Evolutionary conservation across 2,888 invertebrate species (phyloP), one percentile per base, ranked within the genome.

Genomic region (Mantis religiosa): DNA sequence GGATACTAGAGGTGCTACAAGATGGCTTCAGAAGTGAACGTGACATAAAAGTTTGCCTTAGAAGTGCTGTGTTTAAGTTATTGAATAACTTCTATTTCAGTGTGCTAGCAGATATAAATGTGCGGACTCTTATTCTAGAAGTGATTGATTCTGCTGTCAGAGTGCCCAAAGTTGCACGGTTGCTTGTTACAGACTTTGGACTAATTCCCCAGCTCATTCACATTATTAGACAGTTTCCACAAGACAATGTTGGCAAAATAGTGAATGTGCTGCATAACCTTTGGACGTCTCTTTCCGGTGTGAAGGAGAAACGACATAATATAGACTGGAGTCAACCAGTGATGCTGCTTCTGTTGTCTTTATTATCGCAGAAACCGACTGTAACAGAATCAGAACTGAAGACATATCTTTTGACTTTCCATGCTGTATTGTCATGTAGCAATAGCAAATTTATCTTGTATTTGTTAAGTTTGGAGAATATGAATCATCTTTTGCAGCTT

Each of bases 1-100:
- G 98, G 96, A 96, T 98, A 81, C 93, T 98, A 15, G 95, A 96
- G 91, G 93, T 98, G 14, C 94, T 98, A 71, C 93, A 94, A 27
- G 96, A 97, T 91, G 98, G 98, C 2, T 94, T 97, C 82, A 96
- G 96, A 92, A 96, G 96, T 0, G 95, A 96, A 91, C 94, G 94
- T 0, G 98, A 99, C 93, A 95, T 97, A 88, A 94, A 95, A 88
- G 94, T 97, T 3, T 95, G 96, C 28, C 95, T 97, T 89, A 96
- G 96, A 92, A 96, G 96, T 0, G 95, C 96, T 93, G 95, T 96
- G 15, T 95, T 97, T 91, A 98, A 97, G 92, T 95, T 97, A 92
- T 93, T 98, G 2, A 95, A 97, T 92, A 96, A 96, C 91, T 96
- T 96, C 92, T 96, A 96, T 92, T 94, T 94, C 0, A 96, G 95